These are phyloP conservation scores for Chaetodon auriga DNA, from an alignment of 2,113 vertebrate species.

Conservation along the genomic window DNA sequence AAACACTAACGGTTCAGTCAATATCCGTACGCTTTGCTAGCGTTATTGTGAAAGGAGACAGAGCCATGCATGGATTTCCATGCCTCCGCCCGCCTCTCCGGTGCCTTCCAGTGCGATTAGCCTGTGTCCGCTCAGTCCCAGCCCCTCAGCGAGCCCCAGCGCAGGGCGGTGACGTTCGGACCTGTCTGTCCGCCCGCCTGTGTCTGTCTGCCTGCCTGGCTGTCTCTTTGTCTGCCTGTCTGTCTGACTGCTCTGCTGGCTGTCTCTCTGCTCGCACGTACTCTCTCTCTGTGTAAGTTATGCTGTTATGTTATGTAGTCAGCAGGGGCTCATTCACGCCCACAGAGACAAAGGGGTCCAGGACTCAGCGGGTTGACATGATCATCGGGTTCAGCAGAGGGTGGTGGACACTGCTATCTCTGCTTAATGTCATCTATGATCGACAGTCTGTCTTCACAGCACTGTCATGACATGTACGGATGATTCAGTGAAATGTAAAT, in stretches of 20 bases:
- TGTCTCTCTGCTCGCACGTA: background rate
- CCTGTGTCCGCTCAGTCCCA: conserved; percentile 12
- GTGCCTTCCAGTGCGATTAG: conserved; percentile 49
- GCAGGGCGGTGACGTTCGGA: conserved; percentile 47
- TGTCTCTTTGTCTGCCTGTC: background rate
- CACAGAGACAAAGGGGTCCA: conserved; percentile 20
- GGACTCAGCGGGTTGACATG: background rate
- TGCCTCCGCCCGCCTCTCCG: conserved; percentile 53
- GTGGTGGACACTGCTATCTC: background rate
- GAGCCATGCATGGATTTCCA: conserved; percentile 36
- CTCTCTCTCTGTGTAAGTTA: background rate
- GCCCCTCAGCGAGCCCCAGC: conserved; percentile 48
- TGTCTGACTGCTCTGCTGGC: background rate
- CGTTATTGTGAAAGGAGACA: conserved; percentile 18
- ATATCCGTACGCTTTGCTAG: background rate
- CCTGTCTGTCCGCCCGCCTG: background rate
- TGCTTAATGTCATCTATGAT: background rate
- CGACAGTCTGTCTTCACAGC: background rate
- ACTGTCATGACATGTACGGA: too few species aligned
- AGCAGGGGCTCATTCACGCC: background rate
- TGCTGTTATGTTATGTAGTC: background rate
- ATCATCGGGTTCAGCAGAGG: background rate
- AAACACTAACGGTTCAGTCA: background rate
- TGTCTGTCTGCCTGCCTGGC: background rate
- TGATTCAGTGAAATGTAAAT: background rate